Evolutionary conservation across 2,113 vertebrate species (phyloP).

Genomic region (Limanda limanda): DNA sequence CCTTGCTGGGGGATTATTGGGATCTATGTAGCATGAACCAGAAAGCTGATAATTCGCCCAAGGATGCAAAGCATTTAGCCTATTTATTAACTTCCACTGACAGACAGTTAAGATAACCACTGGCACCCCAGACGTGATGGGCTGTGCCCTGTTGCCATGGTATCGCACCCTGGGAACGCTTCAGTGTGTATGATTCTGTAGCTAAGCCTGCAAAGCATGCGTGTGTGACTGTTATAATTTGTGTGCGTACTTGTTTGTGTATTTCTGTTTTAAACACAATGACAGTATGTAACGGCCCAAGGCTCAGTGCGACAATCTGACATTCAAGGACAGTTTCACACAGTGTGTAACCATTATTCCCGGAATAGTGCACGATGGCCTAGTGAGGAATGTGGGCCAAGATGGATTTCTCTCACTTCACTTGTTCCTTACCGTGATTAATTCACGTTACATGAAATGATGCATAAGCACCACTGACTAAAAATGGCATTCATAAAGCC

Average conservation of each 20-base stretch:
- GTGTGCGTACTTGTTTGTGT: not conserved
- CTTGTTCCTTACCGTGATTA: constrained; percentile 12
- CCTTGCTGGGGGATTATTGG: constrained; percentile 64
- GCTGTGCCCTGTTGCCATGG: constrained; percentile 70
- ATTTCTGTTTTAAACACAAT: constrained; percentile 8
- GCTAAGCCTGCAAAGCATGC: not conserved
- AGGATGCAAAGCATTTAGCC: constrained; percentile 76
- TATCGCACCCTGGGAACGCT: constrained; percentile 31
- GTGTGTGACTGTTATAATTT: constrained; percentile 9
- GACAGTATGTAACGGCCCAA: too few species aligned
- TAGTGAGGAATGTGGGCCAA: not conserved
- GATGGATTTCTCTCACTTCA: constrained; percentile 30
- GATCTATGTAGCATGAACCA: constrained; percentile 72
- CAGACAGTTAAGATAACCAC: constrained; percentile 83
- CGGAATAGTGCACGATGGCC: constrained; percentile 14
- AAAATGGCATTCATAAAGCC: constrained; percentile 8
- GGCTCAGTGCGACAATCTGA: constrained; percentile 76
- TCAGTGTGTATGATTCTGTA: constrained; percentile 16
- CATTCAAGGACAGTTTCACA: constrained; percentile 67
- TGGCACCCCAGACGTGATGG: constrained; percentile 70
- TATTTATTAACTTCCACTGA: constrained; percentile 85
- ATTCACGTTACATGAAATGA: constrained; percentile 15
- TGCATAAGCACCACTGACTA: constrained; percentile 7
- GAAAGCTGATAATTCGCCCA: constrained; percentile 75
- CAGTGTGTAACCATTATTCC: constrained; percentile 70